Evolutionary conservation across 2,888 invertebrate species (phyloP), one percentile per base, ranked within the genome.

Genomic region (Apamea sordens): DNA sequence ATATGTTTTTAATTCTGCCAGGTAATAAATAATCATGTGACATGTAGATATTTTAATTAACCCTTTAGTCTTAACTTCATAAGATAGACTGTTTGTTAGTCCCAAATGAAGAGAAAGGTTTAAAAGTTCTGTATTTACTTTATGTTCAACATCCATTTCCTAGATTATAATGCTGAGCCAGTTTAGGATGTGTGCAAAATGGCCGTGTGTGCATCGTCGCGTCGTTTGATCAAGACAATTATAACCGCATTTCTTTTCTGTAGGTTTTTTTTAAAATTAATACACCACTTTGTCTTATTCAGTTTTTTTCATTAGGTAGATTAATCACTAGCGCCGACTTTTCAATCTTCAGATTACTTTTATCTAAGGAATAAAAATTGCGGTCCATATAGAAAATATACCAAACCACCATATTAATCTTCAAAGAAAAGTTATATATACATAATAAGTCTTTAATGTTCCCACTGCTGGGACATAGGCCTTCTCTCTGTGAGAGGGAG

Each of bases 1-100:
- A 72, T 24, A 69, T 47, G n/a, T 50, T 69, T 21, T n/a, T 50
- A 70, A 50, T 70, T 73, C n/a, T 50, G n/a, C 8, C 8, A 50
- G n/a, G 18, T 69, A 69, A n/a, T n/a, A 32, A 47, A 68, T 73
- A 18, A 73, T n/a, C 70, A 8, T 50, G 8, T 70, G 24, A 15
- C 21, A 24, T 32, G 8, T n/a, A 15, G 15, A 21, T 44, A 72
- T 8, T 36, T 71, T 69, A 32, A 8, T 71, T 69, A 32, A 8
- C 21, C 28, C 21, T 41, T 72, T 44, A 41, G 15, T 28, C n/a
- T n/a, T n/a, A n/a, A n/a, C n/a, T n/a, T n/a, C 28, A 63, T 44
- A 68, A 73, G 47, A 70, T 36, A 3, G 18, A 47, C 7, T 11
- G 36, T 41, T 41, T 50, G 28, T 50, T 64, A 64, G 4, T 68